Evolutionary conservation across 1,140 invertebrate species (phyloP).

Genomic region (Dinothrombium tinctorium): DNA sequence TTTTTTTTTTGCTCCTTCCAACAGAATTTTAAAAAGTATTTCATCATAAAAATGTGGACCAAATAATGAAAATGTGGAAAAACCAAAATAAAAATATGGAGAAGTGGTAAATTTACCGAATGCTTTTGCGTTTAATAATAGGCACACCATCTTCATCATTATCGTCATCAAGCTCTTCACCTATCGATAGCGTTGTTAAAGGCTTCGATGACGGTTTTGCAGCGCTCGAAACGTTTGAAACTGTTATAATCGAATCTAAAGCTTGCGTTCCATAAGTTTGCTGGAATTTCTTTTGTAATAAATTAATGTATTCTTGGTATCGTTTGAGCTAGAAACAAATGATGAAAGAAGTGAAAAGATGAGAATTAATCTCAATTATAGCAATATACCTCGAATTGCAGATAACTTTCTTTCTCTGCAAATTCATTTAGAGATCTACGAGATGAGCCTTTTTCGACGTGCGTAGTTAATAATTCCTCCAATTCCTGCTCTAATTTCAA

Average conservation of each 20-base stretch:
- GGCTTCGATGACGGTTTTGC: background rate
- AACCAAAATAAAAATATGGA: too few species aligned
- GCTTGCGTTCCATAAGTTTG: background rate
- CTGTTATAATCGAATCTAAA: background rate
- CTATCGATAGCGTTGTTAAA: background rate
- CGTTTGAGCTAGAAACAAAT: background rate
- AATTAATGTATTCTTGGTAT: background rate
- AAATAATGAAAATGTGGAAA: too few species aligned
- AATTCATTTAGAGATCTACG: slow-evolving; percentile 46
- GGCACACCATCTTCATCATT: too few species aligned
- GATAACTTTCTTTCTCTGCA: slow-evolving; percentile 65
- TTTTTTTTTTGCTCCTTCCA: background rate
- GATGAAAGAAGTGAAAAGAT: background rate
- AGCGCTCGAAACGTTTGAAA: background rate
- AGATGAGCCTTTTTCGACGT: slow-evolving; percentile 45
- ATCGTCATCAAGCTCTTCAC: slow-evolving; percentile 1
- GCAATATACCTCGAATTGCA: slow-evolving; percentile 51
- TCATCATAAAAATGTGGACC: background rate
- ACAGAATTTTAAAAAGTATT: background rate
- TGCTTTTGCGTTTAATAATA: too few species aligned
- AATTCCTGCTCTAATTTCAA: slow-evolving; percentile 46
- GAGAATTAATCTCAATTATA: background rate
- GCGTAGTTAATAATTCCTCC: slow-evolving; percentile 40
- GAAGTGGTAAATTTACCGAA: too few species aligned
- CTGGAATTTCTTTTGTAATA: background rate